These are phyloP conservation scores for Peromyscus melanophrys DNA, from an alignment of 2,797 vertebrate species.

Conservation along the genomic window DNA sequence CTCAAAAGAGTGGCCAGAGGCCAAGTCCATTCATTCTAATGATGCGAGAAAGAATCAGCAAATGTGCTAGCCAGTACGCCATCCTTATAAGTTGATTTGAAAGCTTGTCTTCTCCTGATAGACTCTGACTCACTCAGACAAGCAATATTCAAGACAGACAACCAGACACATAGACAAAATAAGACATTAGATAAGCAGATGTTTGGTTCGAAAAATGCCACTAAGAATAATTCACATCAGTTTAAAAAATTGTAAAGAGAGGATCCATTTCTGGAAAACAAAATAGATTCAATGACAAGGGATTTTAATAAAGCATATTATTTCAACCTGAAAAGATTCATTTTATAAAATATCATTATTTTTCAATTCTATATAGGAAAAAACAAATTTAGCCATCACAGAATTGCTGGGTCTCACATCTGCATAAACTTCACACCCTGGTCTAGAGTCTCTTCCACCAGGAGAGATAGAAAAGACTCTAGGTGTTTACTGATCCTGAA, in stretches of 20 bases:
- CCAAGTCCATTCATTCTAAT: neutral
- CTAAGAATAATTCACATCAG: neutral
- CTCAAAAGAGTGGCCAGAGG: neutral
- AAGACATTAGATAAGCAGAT: neutral
- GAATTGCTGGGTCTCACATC: neutral
- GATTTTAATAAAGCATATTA: neutral
- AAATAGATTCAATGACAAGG: neutral
- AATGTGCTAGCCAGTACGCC: neutral
- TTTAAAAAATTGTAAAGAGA: neutral
- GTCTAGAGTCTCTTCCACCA: neutral
- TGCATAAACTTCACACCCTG: neutral
- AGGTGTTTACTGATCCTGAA: neutral
- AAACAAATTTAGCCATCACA: neutral
- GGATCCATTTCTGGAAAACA: neutral
- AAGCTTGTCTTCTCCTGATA: neutral
- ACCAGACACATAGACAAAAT: neutral
- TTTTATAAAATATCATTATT: conserved; percentile 21
- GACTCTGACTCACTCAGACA: neutral
- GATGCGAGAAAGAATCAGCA: neutral
- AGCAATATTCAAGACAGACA: conserved; percentile 36
- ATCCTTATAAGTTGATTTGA: neutral
- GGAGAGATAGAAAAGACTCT: neutral
- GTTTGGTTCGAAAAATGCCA: neutral
- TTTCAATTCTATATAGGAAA: neutral
- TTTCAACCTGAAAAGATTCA: neutral